phyloP scores from a whole-genome alignment of 2,888 invertebrate species.

The Agrilus mali region DNA sequence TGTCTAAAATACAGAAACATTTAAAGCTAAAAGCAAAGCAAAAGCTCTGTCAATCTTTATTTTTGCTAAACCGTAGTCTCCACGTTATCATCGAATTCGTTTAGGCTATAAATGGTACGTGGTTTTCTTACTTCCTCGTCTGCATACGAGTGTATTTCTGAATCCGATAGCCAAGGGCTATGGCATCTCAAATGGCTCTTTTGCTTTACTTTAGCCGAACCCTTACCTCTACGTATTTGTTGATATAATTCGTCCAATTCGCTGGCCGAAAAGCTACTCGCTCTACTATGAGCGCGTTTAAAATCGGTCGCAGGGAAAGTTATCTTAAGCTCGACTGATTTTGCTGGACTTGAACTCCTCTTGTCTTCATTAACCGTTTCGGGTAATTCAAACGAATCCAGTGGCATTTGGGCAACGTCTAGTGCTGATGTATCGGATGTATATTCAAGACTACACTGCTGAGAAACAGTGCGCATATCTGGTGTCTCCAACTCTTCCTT shows the following conservation, averaged over 20 bases:
- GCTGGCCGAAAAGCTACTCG: slow-evolving; percentile 42
- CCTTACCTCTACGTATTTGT: slow-evolving; percentile 43
- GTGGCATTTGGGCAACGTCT: not conserved
- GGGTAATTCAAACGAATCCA: too few relatives aligned
- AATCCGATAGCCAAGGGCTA: slow-evolving; percentile 28
- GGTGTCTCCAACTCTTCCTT: slow-evolving; percentile 17
- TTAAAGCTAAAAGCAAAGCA: slow-evolving; percentile 7
- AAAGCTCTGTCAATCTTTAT: slow-evolving; percentile 5
- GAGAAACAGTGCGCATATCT: slow-evolving; percentile 51
- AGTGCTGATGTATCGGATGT: slow-evolving; percentile 42
- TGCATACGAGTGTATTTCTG: slow-evolving; percentile 25
- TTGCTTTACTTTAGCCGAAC: slow-evolving; percentile 17
- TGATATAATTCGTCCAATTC: slow-evolving; percentile 59
- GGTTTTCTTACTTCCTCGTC: slow-evolving; percentile 17
- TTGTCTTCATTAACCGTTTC: slow-evolving; percentile 21
- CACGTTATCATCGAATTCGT: slow-evolving; percentile 20
- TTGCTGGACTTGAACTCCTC: too few relatives aligned
- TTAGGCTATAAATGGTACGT: slow-evolving; percentile 15
- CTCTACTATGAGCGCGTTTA: slow-evolving; percentile 42
- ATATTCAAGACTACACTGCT: slow-evolving; percentile 59
- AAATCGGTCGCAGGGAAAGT: slow-evolving; percentile 32
- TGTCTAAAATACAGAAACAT: slow-evolving; percentile 5
- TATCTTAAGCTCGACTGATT: slow-evolving; percentile 32
- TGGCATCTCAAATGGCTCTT: slow-evolving; percentile 6
- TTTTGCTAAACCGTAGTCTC: slow-evolving; percentile 21